Base-by-base conservation (phyloP, 2,797 vertebrate genomes). In the Lepus townsendii region DNA sequence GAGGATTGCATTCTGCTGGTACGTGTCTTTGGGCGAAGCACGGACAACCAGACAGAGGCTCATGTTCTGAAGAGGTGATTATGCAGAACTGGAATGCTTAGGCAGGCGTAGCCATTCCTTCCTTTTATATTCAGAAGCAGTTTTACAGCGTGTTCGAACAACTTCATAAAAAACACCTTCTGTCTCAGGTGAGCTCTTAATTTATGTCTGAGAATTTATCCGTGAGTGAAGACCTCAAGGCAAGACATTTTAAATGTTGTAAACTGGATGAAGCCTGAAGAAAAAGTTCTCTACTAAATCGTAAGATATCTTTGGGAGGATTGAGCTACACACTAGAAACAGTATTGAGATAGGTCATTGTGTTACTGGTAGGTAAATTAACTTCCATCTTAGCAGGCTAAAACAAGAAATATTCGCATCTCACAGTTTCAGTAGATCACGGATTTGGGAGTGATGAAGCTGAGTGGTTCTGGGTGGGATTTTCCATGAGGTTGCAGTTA, bases 201-300 rank as follows among this genome's bases (percentile, higher is more conserved):
- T 62, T 90, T 96, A 20, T 62, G 24, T 50, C 38, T 88, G 71
- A 90, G 75, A 93, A 92, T 42, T 91, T 89, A 91, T 77, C 26
- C 62, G 50, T 90, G 57, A 65, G 57, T 6, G 1, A 65, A 94
- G 38, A 68, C 35, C 66, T 72, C 27, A 68, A 91, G 19, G 65
- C 14, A 71, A 91, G 72, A 42, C 11, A 68, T 42, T 78, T 88
- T 38, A 50, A 63, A 71, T 32, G 2, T 19, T 65, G 24, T 57
- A 2, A 42, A 79, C 32, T 54, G 16, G 22, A 76, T 83, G 17
- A 78, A 94, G 26, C 26, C 63, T 65, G 20, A 94, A 60, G 57
- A 93, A 95, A 94, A 93, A 38, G 4, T 66, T 72, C 73, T 89
- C n/a, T 82, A 75, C 3, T 54, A 77, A 92, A 93, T 52, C 24